Percentiles rank a stretch among this genome's conserved stretches.
phyloP scores from a whole-genome alignment of 1,140 invertebrate species.

The Gonatopus flavifemur region DNA sequence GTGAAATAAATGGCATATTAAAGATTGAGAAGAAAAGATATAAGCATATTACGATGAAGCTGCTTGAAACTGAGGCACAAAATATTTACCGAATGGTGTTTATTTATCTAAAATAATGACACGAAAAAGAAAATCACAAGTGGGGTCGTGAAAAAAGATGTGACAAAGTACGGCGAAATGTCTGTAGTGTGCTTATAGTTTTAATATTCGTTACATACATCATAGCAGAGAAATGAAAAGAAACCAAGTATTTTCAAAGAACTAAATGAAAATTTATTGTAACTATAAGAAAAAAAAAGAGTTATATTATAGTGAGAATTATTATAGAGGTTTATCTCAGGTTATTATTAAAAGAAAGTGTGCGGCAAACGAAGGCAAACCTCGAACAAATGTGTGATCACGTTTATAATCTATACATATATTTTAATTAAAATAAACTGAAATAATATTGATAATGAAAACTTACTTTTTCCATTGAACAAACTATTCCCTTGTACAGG shows the following conservation, averaged over 20 bases:
- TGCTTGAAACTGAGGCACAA: too few relatives aligned
- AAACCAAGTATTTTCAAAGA: constrained; percentile 33
- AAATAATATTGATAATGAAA: too few relatives aligned
- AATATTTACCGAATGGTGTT: constrained; percentile 27
- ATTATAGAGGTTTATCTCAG: constrained; percentile 32
- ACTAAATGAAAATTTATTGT: constrained; percentile 1
- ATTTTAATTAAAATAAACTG: constrained; percentile 49
- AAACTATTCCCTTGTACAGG: too few relatives aligned
- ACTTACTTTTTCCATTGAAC: too few relatives aligned
- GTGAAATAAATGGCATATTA: constrained; percentile 9
- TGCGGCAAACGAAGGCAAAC: constrained; percentile 11
- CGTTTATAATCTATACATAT: constrained; percentile 44
- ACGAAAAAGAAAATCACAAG: constrained; percentile 10
- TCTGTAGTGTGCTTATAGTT: constrained; percentile 21
- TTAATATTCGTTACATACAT: constrained; percentile 26
- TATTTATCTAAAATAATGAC: constrained; percentile 25
- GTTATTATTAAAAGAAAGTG: constrained; percentile 28
- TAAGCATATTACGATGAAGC: too few relatives aligned
- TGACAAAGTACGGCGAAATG: constrained; percentile 1
- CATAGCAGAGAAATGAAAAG: constrained; percentile 5
- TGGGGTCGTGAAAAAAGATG: not conserved
- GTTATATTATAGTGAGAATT: constrained; percentile 10
- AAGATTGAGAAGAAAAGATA: too few relatives aligned
- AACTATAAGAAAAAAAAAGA: not conserved
- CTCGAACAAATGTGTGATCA: constrained; percentile 45